A percentile compares a stretch with the other conserved stretches of the same genome.
Conservation (phyloP, 2,888 invertebrate species). For the Baronia brevicornis region DNA sequence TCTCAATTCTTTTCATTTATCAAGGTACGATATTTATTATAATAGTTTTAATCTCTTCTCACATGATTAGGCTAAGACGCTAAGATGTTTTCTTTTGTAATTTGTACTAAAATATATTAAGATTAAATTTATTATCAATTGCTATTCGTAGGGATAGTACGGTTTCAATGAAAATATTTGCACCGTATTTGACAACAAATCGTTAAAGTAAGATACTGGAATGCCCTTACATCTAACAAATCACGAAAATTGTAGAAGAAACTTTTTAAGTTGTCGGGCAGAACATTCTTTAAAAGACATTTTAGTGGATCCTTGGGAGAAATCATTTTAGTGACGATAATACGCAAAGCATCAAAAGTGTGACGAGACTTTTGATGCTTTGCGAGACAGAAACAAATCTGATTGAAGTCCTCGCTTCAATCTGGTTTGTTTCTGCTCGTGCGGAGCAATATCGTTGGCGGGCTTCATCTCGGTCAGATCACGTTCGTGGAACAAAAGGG, state of each 20-base stretch:
- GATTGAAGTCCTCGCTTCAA: conserved; percentile 56
- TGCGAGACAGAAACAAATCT: conserved; percentile 56
- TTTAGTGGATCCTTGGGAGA: no score
- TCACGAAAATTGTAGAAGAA: conserved; percentile 43
- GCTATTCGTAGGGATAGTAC: no score
- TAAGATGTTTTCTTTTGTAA: no score
- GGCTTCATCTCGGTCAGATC: conserved; percentile 67
- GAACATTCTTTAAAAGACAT: no score
- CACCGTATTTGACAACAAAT: conserved; percentile 36
- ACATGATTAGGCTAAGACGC: no score
- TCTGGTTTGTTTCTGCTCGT: no score
- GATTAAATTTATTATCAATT: no score
- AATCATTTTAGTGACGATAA: conserved; percentile 47
- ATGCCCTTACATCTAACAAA: conserved; percentile 49
- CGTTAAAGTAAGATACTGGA: conserved; percentile 53
- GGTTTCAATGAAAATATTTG: no score
- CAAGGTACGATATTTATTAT: conserved; percentile 41
- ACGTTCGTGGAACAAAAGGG: conserved; percentile 69
- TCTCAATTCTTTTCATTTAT: conserved; percentile 33
- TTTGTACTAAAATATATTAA: no score
- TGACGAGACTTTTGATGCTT: no score
- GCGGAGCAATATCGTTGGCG: conserved; percentile 56
- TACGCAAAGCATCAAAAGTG: conserved; percentile 46
- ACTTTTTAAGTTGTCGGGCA: conserved; percentile 31
- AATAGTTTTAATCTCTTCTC: conserved; percentile 39